Evolutionary conservation across 2,888 invertebrate genomes (phyloP).

Genomic region (Nipponacmea schrenckii): DNA sequence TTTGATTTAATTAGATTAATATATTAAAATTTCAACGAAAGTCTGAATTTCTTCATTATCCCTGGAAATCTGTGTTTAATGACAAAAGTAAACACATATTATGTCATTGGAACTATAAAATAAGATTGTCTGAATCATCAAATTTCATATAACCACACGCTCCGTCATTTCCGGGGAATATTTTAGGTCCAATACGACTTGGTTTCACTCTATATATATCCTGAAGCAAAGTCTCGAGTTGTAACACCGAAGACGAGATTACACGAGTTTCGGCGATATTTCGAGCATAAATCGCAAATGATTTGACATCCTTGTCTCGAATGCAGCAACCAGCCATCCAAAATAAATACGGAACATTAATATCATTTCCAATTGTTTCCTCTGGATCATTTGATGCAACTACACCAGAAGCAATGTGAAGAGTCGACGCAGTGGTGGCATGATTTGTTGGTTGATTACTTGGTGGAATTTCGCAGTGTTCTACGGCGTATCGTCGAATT

Average conservation of each 20-base stretch:
- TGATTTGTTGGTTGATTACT: conserved; percentile 22
- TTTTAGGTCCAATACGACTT: conserved; percentile 38
- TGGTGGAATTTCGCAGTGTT: conserved; percentile 46
- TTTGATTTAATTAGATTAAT: too few species aligned
- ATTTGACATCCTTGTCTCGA: conserved; percentile 41
- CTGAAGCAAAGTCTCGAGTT: conserved; percentile 51
- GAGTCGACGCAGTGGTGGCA: conserved; percentile 15
- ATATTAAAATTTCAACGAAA: too few species aligned
- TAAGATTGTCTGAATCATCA: conserved; percentile 40
- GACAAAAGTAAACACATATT: too few species aligned
- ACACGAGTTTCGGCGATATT: conserved; percentile 42
- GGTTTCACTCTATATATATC: conserved; percentile 41
- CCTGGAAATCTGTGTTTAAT: too few species aligned
- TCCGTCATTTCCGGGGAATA: conserved; percentile 52
- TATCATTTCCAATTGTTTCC: conserved; percentile 49
- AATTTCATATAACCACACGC: conserved; percentile 48
- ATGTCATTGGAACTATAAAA: conserved; percentile 10
- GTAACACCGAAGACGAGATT: conserved; percentile 45
- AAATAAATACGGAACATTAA: conserved; percentile 52
- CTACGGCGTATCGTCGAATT: conserved; percentile 44
- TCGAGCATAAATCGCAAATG: conserved; percentile 52
- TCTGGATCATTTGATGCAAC: conserved; percentile 38
- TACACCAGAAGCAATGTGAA: conserved; percentile 39
- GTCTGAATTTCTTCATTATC: too few species aligned
- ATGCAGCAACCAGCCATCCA: conserved; percentile 58